Percentiles rank a stretch among this genome's conserved stretches.
phyloP scores from a whole-genome alignment of 1,140 invertebrate species.

The Meloidogyne floridensis region DNA sequence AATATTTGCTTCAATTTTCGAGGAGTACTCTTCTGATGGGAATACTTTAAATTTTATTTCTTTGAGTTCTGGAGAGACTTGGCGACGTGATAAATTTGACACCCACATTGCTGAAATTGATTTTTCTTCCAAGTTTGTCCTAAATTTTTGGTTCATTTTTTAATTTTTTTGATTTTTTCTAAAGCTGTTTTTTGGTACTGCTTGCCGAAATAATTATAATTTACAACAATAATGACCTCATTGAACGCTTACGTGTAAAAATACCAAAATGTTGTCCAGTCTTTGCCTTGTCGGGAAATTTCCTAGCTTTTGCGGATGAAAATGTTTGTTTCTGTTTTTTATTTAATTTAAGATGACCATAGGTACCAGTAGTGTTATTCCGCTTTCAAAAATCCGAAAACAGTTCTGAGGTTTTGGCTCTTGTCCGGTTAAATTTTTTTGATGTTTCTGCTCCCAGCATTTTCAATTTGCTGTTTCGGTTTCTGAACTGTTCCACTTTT shows the following conservation, averaged over 20 bases:
- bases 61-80: constrained; percentile 82
- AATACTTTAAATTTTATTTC: constrained; percentile 81
- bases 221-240: constrained; percentile 83
- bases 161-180: background rate
- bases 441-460: too few relatives aligned
- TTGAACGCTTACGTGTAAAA: constrained; percentile 81
- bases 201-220: constrained; percentile 86
- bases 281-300: constrained; percentile 79
- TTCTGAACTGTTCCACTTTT: too few relatives aligned
- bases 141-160: background rate
- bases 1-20: constrained; percentile 47
- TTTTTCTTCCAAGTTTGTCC: constrained; percentile 72
- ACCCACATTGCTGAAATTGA: constrained; percentile 83
- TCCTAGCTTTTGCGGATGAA: constrained; percentile 80
- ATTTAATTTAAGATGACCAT: background rate
- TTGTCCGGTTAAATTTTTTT: too few relatives aligned
- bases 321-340: constrained; percentile 65
- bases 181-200: constrained; percentile 77
- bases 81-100: constrained; percentile 83
- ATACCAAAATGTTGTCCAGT: constrained; percentile 75
- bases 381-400: too few relatives aligned
- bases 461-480: too few relatives aligned
- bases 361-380: too few relatives aligned
- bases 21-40: constrained; percentile 51
- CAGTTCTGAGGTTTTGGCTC: too few relatives aligned